These are phyloP conservation scores for Syngnathus acus DNA, from an alignment of 2,797 vertebrate genomes.

Conservation along the genomic window DNA sequence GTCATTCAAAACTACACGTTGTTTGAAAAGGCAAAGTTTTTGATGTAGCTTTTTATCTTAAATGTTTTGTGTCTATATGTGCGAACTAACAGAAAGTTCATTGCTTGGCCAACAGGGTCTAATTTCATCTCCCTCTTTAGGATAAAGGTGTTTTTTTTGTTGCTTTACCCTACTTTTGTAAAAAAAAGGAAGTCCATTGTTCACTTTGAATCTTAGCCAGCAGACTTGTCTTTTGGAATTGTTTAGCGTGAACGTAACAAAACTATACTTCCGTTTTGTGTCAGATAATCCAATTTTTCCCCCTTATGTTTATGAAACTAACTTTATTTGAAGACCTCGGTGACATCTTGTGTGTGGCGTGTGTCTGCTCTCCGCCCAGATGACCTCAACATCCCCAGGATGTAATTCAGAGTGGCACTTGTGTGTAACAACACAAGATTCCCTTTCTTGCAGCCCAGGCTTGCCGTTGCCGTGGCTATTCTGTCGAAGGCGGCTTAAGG, in stretches of 20 bases:
- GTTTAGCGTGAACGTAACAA: neutral
- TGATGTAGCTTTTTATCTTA: neutral
- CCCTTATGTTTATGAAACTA: neutral
- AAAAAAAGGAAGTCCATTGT: neutral
- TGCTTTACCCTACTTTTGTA: neutral
- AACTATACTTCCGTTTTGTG: neutral
- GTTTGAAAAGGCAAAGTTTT: neutral
- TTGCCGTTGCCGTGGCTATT: slow-evolving; percentile 38
- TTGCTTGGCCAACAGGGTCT: neutral
- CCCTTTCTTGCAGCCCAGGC: slow-evolving; percentile 25
- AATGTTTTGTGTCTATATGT: neutral
- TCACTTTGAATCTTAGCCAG: neutral
- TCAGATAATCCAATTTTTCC: neutral
- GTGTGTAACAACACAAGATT: slow-evolving; percentile 37
- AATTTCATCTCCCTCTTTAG: neutral
- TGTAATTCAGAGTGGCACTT: slow-evolving; percentile 55
- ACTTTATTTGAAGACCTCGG: slow-evolving; percentile 3
- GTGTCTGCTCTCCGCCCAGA: slow-evolving; percentile 11
- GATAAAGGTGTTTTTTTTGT: neutral
- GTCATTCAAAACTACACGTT: neutral
- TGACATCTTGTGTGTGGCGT: slow-evolving; percentile 17
- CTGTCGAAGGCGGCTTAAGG: slow-evolving; percentile 40
- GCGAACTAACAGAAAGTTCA: neutral
- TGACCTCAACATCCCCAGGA: slow-evolving; percentile 39
- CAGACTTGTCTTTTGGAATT: neutral